Base-by-base conservation (phyloP, 2,113 vertebrate species). In the Pseudonaja textilis region DNA sequence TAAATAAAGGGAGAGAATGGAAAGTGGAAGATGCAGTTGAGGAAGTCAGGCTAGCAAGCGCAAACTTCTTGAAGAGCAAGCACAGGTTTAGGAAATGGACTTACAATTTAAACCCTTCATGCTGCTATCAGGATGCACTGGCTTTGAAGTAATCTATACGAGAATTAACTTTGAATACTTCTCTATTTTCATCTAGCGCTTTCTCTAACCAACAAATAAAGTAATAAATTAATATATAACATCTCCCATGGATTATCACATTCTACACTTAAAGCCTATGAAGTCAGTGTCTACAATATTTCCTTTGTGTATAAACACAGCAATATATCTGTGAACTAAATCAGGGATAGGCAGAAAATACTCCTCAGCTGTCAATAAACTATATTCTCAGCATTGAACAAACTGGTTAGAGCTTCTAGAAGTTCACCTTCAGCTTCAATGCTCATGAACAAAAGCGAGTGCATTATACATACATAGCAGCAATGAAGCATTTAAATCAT, bases 81-180 rank as follows among this genome's bases (percentile, higher is more conserved):
- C 3, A 93, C 23, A 92, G 34, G 9, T 50, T 0, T 0, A 29
- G 91, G 25, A 0, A 18, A 64, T 0, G 0, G 93, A 92, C 23
- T 85, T 22, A 18, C 95, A 96, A 90, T 90, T 54, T 94, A 96
- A 96, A 29, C 29, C 90, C 42, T 59, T 91, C 22, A 55, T 90
- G 92, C 88, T 93, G 25, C 95, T 91, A 91, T 69, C 90, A 64
- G 18, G 81, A 8, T 55, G 1, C n/a, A 4, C 0, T 90, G 1
- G 45, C 8, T 89, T 92, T 47, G 52, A n/a, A 47, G 3, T 59
- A 34, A 90, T 23, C 81, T 8, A 29, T 52, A 9, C 29, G 54
- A 64, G 18, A 45, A 18, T 90, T 54, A 61, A 54, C 18, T 86
- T 54, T 23, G 23, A 93, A 90, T 54, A 42, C 56, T 85, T 81